phyloP scores from a whole-genome alignment of 1,140 invertebrate genomes.

The Asobara japonica region DNA sequence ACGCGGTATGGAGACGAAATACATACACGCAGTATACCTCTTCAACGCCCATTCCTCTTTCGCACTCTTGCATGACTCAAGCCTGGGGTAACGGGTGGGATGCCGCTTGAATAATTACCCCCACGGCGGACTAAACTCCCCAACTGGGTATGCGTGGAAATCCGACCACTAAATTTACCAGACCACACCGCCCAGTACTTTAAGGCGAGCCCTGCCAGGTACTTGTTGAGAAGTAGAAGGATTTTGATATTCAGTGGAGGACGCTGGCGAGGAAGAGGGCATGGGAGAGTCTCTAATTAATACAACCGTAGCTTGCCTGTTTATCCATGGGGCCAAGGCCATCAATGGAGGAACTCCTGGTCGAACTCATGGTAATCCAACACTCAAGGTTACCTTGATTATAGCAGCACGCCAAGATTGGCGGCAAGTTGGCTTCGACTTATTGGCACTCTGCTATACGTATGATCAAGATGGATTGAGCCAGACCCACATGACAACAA shows the following conservation, averaged over 20 bases:
- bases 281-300: conserved; percentile 53
- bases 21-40: conserved; percentile 31
- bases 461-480: too few species aligned
- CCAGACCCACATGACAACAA: too few species aligned
- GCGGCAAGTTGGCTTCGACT: background rate
- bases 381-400: background rate
- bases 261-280: background rate
- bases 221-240: conserved; percentile 46
- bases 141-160: conserved; percentile 55
- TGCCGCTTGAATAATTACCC: conserved; percentile 66
- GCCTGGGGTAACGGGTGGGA: conserved; percentile 52
- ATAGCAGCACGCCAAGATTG: background rate
- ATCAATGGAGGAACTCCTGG: background rate
- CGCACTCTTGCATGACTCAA: conserved; percentile 50
- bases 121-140: conserved; percentile 56
- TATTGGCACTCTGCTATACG: too few species aligned
- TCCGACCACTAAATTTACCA: conserved; percentile 60
- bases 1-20: conserved; percentile 28
- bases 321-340: background rate
- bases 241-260: conserved; percentile 7
- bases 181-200: conserved; percentile 53
- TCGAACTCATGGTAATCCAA: background rate
- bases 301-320: conserved; percentile 40
- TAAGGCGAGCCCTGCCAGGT: conserved; percentile 51
- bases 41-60: conserved; percentile 34